Conservation (phyloP, 2,113 vertebrate species). For the Phalacrocorax aristotelis region DNA sequence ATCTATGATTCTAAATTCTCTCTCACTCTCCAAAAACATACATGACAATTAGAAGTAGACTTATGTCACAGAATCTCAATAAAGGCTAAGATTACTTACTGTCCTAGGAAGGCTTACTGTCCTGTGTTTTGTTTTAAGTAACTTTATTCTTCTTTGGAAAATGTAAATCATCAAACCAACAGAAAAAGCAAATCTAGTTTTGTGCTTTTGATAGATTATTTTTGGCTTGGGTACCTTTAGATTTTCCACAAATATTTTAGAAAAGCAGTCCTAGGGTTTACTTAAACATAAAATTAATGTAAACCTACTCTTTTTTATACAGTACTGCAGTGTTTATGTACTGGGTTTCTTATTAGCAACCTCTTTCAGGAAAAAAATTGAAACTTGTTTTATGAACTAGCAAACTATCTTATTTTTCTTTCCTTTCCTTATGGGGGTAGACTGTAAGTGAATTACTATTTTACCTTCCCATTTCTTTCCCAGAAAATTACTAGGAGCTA, state of each 20-base stretch:
- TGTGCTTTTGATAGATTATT: neutral
- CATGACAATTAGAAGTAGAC: neutral
- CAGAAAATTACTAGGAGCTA: neutral
- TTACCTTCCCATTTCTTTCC: neutral
- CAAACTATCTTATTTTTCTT: neutral
- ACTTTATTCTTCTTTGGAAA: neutral
- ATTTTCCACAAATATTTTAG: neutral
- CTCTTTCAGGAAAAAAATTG: neutral
- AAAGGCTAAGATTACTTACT: neutral
- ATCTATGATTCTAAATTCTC: neutral
- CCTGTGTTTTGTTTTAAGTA: neutral
- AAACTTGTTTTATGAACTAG: neutral
- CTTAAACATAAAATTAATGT: neutral
- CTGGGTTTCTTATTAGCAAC: neutral
- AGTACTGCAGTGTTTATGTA: neutral
- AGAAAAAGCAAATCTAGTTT: accelerated
- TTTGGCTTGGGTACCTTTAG: neutral
- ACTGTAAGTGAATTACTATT: neutral
- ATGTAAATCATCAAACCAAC: neutral
- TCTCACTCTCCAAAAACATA: neutral
- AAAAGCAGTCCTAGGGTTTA: neutral
- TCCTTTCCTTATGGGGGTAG: neutral
- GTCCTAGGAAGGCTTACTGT: neutral
- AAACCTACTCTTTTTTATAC: neutral
- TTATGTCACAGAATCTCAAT: neutral